phyloP scores from a whole-genome alignment of 2,888 invertebrate species.

The Crioceris asparagi region DNA sequence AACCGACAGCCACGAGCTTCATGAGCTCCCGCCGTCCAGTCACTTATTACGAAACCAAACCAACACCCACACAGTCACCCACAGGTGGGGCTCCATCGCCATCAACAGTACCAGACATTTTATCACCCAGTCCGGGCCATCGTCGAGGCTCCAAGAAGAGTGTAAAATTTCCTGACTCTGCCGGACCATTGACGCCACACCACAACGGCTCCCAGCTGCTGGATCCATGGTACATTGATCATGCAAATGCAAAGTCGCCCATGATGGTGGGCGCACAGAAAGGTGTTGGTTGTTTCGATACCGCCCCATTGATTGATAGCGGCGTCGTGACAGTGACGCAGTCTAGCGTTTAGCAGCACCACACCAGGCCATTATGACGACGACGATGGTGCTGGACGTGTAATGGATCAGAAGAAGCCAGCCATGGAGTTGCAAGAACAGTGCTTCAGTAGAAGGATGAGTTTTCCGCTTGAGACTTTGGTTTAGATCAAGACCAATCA shows the following conservation, averaged over 20 bases:
- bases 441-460: too few relatives aligned
- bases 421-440: too few relatives aligned
- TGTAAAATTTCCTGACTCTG: constrained; percentile 56
- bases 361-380: not conserved
- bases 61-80: constrained; percentile 44
- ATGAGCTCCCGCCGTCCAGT: constrained; percentile 39
- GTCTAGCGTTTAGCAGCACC: constrained; percentile 8
- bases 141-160: constrained; percentile 51
- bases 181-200: constrained; percentile 14
- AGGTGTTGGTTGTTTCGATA: too few relatives aligned
- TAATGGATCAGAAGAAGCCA: too few relatives aligned
- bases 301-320: constrained; percentile 27
- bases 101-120: constrained; percentile 30
- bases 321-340: constrained; percentile 10
- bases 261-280: constrained; percentile 19
- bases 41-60: constrained; percentile 43
- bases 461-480: too few relatives aligned
- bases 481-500: too few relatives aligned
- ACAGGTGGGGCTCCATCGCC: constrained; percentile 37
- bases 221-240: constrained; percentile 32
- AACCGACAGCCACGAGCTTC: constrained; percentile 45
- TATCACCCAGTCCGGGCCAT: constrained; percentile 28
- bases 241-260: constrained; percentile 28
- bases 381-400: too few relatives aligned
- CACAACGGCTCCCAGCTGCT: constrained; percentile 29